Conservation (phyloP, 1,140 invertebrate genomes). For the Drosophila leontia region DNA sequence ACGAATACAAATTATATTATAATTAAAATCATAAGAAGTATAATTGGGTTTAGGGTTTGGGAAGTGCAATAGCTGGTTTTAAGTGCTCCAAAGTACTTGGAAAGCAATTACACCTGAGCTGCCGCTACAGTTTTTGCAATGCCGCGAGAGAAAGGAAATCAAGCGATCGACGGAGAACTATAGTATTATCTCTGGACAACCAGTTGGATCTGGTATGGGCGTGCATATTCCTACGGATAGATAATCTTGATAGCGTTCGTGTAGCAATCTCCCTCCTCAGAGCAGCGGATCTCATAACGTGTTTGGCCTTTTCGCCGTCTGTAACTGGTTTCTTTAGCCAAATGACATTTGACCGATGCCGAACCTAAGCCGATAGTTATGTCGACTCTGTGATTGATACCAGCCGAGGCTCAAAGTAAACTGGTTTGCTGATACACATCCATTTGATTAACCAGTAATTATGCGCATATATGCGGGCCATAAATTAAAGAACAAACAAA, state of each 20-base stretch:
- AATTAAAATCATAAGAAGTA: too few species aligned
- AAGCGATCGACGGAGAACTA: conserved; percentile 32
- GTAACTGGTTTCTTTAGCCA: conserved; percentile 36
- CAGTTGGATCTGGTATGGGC: conserved; percentile 44
- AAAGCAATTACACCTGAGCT: conserved; percentile 37
- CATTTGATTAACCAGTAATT: conserved; percentile 31
- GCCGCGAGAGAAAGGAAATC: conserved; percentile 27
- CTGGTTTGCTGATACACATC: conserved; percentile 42
- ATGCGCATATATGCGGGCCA: conserved; percentile 47
- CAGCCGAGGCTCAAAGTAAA: conserved; percentile 1
- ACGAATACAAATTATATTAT: background rate
- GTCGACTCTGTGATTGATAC: conserved; percentile 24
- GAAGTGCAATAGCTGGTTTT: conserved; percentile 15
- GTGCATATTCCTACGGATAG: conserved; percentile 29
- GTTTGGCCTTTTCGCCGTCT: conserved; percentile 26
- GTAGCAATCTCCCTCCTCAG: conserved; percentile 19
- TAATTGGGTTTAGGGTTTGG: too few species aligned
- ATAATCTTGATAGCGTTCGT: conserved; percentile 47
- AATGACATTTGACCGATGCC: conserved; percentile 46
- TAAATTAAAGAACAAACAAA: conserved; percentile 64
- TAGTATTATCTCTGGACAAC: conserved; percentile 48
- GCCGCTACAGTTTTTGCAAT: conserved; percentile 19
- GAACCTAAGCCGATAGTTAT: conserved; percentile 14
- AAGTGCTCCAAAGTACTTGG: conserved; percentile 15
- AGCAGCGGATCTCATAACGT: conserved; percentile 39